Evolutionary conservation across 1,140 invertebrate genomes (phyloP).

Genomic region (Diuraphis noxia): DNA sequence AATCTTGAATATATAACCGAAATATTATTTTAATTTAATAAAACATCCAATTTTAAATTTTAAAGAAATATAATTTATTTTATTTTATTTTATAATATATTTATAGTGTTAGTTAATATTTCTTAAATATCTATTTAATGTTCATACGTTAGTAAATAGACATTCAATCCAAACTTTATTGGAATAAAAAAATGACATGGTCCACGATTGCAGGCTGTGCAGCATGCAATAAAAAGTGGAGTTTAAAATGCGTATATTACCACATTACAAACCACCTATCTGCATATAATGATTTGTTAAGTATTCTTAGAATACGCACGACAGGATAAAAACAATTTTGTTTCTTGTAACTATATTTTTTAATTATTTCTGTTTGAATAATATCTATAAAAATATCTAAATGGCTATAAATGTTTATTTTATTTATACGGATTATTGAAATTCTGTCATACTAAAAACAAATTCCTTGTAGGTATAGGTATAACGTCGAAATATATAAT

Average conservation of each 20-base stretch:
- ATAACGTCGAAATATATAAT: neutral
- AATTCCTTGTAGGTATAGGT: neutral
- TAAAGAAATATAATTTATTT: too few relatives aligned
- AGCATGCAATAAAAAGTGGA: neutral
- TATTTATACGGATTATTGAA: neutral
- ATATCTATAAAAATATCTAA: neutral
- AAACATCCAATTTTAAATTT: neutral
- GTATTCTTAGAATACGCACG: neutral
- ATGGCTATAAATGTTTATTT: neutral
- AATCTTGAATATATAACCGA: neutral
- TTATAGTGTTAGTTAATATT: neutral
- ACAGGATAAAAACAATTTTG: neutral
- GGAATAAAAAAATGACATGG: neutral
- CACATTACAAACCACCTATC: neutral
- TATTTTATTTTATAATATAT: neutral
- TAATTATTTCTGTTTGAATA: conserved; percentile 14
- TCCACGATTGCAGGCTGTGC: neutral
- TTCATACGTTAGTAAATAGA: neutral
- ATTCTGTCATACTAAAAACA: neutral
- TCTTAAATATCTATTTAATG: neutral
- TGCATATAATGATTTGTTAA: neutral
- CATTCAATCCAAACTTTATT: neutral
- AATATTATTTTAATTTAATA: neutral
- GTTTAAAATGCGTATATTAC: neutral
- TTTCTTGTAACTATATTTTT: neutral